Conservation (phyloP, 2,797 vertebrate species). For the Otolemur crassicaudatus region DNA sequence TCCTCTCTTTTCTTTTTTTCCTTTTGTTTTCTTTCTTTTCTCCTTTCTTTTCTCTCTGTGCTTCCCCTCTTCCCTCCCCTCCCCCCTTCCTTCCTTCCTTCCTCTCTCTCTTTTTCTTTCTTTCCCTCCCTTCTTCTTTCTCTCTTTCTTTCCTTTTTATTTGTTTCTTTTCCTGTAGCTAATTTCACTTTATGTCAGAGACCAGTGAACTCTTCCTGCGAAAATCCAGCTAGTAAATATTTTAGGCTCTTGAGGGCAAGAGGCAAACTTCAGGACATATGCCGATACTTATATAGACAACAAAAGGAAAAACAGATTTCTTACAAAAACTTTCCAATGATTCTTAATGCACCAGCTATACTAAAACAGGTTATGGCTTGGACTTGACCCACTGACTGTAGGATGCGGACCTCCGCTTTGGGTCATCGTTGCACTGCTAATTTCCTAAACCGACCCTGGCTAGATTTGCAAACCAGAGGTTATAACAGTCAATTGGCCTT, state of each 20-base stretch:
- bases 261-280: rapidly evolving
- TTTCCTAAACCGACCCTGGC: neutral
- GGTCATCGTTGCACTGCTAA: neutral
- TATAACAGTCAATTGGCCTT: neutral
- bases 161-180: neutral
- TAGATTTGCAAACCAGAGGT: no score
- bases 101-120: rapidly evolving
- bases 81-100: rapidly evolving
- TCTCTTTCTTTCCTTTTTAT: no score
- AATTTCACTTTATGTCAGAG: neutral
- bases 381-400: neutral
- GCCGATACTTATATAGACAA: neutral
- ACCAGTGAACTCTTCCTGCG: neutral
- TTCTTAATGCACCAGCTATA: neutral
- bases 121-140: rapidly evolving
- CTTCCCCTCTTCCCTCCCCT: rapidly evolving
- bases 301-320: neutral
- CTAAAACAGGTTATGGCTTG: neutral
- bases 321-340: neutral
- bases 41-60: rapidly evolving
- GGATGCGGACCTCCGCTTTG: no score
- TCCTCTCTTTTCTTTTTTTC: rapidly evolving
- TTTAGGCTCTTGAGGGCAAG: neutral
- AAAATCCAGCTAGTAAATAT: neutral
- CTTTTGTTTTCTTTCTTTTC: rapidly evolving